Conservation (phyloP, 2,113 vertebrate species). For the Numida meleagris region DNA sequence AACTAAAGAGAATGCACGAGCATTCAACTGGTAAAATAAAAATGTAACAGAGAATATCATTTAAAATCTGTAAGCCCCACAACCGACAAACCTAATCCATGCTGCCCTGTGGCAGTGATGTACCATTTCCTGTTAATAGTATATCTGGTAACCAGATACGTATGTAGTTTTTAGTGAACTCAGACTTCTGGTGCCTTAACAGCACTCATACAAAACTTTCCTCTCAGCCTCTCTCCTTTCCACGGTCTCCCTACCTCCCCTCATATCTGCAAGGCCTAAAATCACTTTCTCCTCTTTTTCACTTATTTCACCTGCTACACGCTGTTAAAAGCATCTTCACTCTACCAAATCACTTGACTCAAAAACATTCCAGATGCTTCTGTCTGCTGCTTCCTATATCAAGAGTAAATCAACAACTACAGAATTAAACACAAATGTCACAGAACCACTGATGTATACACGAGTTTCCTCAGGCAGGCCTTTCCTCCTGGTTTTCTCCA, state of each 20-base stretch:
- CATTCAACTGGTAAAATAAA: background rate
- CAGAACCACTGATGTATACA: background rate
- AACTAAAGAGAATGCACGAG: background rate
- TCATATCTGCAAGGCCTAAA: background rate
- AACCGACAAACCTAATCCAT: background rate
- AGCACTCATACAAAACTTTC: background rate
- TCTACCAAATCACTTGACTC: background rate
- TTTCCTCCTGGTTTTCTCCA: background rate
- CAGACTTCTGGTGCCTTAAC: background rate
- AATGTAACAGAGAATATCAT: background rate
- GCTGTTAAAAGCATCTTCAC: background rate
- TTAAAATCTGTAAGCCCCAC: background rate
- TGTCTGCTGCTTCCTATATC: background rate
- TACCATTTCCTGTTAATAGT: background rate
- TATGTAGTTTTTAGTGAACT: background rate
- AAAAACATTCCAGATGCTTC: background rate
- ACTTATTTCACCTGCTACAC: background rate
- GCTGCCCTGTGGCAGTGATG: fast-evolving
- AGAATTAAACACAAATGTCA: fast-evolving
- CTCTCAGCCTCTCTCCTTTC: background rate
- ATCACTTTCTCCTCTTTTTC: background rate
- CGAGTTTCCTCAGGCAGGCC: background rate
- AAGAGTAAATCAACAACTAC: background rate
- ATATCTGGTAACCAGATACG: background rate
- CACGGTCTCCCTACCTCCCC: background rate